Evolutionary conservation across 2,888 invertebrate genomes (phyloP), one percentile per base, ranked within the genome.

Genomic region (Heteromyza rotundicornis): DNA sequence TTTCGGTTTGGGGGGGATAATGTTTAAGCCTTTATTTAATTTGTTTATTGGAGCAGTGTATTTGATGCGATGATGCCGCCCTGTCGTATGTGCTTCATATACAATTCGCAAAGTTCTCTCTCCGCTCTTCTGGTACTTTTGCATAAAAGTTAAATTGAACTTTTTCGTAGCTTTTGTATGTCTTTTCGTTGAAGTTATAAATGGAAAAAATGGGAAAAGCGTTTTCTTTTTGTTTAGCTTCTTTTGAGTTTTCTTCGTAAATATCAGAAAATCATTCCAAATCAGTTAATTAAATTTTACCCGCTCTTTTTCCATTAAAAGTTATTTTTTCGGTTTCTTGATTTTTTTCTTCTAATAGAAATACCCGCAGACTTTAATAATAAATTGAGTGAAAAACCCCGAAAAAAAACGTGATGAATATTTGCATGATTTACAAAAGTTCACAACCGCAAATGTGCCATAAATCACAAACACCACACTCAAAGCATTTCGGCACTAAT

Each of bases 21-120:
- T 52, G 52, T 20, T 54, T 63, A 63, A 60, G 63, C 57, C 59
- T 57, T 63, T 63, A 63, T 63, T 59, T 63, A 63, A 63, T 63
- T 63, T 63, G 60, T 63, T 63, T 63, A 63, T 63, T 63, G 63
- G 36, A 49, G 53, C 54, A 53, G 40, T 27, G 35, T 40, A 52
- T 61, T 54, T 49, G 40, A 52, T 59, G 59, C 14, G 24, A 52
- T 52, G 14, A 47, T 19, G 47, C 17, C 7, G 40, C 16, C 14
- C 12, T 40, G 16, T n/a, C 14, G 40, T 40, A 10, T 27, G 40
- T n/a, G 40, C 14, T 40, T 40, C 12, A 40, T 40, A 3, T 40
- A n/a, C 16, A 3, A 14, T 40, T 40, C 40, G 10, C 3, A 32
- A 32, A 32, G 3, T n/a, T 40, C n/a, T 57, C 19, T 47, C 24